Evolutionary conservation across 2,888 invertebrate species (phyloP).

Genomic region (Tenthredo livida): DNA sequence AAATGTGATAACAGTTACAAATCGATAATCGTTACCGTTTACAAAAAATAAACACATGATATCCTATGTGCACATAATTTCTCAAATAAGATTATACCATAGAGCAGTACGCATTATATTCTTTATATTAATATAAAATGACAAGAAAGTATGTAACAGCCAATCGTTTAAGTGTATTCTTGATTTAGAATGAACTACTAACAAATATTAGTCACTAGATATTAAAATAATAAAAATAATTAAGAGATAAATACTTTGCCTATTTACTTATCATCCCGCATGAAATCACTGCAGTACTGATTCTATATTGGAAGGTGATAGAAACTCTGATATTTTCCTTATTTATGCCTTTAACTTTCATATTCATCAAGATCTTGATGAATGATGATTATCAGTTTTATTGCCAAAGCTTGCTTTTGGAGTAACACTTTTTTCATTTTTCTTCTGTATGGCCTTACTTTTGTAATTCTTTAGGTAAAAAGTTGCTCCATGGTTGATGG

Average conservation of each 20-base stretch:
- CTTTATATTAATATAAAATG: constrained; percentile 8
- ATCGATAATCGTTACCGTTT: constrained; percentile 20
- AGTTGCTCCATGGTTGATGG: constrained; percentile 7
- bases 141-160: constrained; percentile 7
- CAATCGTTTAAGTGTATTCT: neutral
- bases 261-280: neutral
- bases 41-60: neutral
- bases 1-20: constrained; percentile 35
- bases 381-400: neutral
- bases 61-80: constrained; percentile 1
- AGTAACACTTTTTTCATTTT: neutral
- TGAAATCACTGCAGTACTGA: neutral
- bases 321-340: neutral
- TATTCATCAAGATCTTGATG: neutral
- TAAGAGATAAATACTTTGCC: neutral
- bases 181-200: neutral
- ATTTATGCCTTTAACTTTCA: neutral
- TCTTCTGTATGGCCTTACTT: neutral
- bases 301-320: constrained; percentile 8
- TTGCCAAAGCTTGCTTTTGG: neutral
- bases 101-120: neutral
- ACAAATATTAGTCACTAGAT: constrained; percentile 5
- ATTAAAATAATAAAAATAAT: constrained; percentile 15
- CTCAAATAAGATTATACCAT: constrained; percentile 10
- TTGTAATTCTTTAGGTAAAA: neutral